These are phyloP conservation scores for Anoplophora glabripennis DNA, from an alignment of 1,140 invertebrate species.

Conservation along the genomic window DNA sequence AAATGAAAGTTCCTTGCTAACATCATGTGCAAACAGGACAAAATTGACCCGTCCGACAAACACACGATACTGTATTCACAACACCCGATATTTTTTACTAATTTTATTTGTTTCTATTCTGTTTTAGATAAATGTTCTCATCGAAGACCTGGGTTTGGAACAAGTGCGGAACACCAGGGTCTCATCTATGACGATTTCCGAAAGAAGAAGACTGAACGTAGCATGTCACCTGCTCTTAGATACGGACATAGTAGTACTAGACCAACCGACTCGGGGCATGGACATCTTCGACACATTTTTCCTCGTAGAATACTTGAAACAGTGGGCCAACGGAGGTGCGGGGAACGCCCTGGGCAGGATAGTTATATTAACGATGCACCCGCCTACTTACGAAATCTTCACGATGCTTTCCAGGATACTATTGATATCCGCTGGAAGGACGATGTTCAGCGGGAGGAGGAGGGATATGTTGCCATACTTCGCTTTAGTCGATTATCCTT, in stretches of 20 bases:
- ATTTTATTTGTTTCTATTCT: no score
- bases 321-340: constrained; percentile 80
- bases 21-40: no score
- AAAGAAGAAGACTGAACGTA: constrained; percentile 78
- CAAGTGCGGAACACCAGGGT: constrained; percentile 78
- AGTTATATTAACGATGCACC: constrained; percentile 88
- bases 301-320: constrained; percentile 86
- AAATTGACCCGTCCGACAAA: no score
- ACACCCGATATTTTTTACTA: no score
- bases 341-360: constrained; percentile 60
- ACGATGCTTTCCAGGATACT: constrained; percentile 88
- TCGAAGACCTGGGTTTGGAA: constrained; percentile 86
- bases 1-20: no score
- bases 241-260: constrained; percentile 79
- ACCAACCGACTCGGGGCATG: constrained; percentile 88
- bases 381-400: constrained; percentile 92
- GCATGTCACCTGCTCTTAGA: constrained; percentile 84
- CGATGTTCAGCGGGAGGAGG: constrained; percentile 86
- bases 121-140: constrained; percentile 74
- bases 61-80: no score
- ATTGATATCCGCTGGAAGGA: constrained; percentile 81
- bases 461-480: constrained; percentile 91
- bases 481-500: constrained; percentile 89
- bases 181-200: constrained; percentile 77
- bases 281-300: constrained; percentile 97